Percentiles rank a stretch among this genome's conserved stretches.
Evolutionary conservation across 2,113 vertebrate species (phyloP).

Genomic region (Pandion haliaetus): DNA sequence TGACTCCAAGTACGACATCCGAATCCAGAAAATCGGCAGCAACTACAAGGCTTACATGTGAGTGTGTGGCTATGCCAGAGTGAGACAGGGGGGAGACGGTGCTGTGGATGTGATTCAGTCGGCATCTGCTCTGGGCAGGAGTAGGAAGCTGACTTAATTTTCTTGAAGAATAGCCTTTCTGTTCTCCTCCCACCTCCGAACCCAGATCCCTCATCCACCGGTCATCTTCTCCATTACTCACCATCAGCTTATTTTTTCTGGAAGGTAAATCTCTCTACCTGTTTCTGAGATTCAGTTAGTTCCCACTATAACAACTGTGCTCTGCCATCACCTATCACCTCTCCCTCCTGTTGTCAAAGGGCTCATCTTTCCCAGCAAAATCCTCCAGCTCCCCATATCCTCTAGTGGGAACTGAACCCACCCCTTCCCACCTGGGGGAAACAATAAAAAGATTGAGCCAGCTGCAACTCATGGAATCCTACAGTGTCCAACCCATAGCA

Average conservation of each 20-base stretch:
- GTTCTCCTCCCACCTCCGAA: neutral
- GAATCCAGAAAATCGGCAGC: constrained; percentile 96
- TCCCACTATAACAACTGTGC: neutral
- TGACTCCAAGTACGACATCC: constrained; percentile 95
- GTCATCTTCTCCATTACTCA: neutral
- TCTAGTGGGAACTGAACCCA: neutral
- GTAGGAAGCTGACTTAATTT: constrained; percentile 14
- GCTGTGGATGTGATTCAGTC: neutral
- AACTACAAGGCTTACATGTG: constrained; percentile 99
- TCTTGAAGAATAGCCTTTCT: neutral
- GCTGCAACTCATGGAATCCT: neutral
- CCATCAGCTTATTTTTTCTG: neutral
- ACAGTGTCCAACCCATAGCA: neutral
- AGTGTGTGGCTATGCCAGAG: constrained; percentile 41
- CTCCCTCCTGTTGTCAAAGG: neutral
- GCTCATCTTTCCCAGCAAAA: neutral
- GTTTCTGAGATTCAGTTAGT: neutral
- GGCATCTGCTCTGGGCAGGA: neutral
- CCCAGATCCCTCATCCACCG: neutral
- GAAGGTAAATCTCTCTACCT: neutral
- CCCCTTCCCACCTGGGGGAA: neutral
- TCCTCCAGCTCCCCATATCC: neutral
- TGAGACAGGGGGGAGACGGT: neutral
- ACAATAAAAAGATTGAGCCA: neutral
- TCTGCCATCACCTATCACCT: neutral